Evolutionary conservation across 1,140 invertebrate genomes (phyloP).

Genomic region (Sitodiplosis mosellana): DNA sequence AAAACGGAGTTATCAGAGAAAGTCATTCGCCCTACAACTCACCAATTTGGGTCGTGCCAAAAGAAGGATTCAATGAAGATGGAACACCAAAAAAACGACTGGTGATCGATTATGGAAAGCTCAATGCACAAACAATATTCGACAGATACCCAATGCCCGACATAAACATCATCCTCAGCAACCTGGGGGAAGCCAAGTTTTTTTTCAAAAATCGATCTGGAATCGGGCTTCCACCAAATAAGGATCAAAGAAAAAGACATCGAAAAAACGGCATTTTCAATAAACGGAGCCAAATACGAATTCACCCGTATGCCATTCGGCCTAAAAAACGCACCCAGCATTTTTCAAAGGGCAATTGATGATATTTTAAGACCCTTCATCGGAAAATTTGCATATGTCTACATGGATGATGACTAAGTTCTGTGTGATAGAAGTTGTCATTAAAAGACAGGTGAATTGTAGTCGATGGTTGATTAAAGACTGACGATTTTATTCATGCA

Average conservation of each 20-base stretch:
- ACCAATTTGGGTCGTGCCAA: conserved; percentile 11
- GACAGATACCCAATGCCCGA: conserved; percentile 30
- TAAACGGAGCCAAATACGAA: conserved; percentile 17
- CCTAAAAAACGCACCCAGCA: conserved; percentile 22
- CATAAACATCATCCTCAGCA: conserved; percentile 25
- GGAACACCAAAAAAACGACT: conserved; percentile 14
- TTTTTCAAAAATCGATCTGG: conserved; percentile 25
- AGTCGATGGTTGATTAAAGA: no score
- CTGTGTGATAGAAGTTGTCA: no score
- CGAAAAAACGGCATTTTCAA: conserved; percentile 28
- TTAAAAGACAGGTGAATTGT: no score
- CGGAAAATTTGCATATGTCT: conserved; percentile 12
- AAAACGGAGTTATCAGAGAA: conserved; percentile 4
- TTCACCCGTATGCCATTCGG: conserved; percentile 23
- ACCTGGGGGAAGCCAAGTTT: conserved; percentile 11
- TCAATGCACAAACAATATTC: conserved; percentile 16
- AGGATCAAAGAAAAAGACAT: conserved; percentile 16
- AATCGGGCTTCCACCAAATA: conserved; percentile 32
- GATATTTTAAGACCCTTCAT: conserved; percentile 14
- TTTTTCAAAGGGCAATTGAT: conserved; percentile 27
- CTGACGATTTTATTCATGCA: no score
- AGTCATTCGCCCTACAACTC: conserved; percentile 7
- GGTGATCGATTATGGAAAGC: conserved; percentile 20
- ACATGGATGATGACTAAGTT: conserved; percentile 16
- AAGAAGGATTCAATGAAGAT: conserved; percentile 7